Percentiles rank a stretch among this genome's conserved stretches.
phyloP scores from a whole-genome alignment of 2,113 vertebrate genomes.

The Oceanites oceanicus region DNA sequence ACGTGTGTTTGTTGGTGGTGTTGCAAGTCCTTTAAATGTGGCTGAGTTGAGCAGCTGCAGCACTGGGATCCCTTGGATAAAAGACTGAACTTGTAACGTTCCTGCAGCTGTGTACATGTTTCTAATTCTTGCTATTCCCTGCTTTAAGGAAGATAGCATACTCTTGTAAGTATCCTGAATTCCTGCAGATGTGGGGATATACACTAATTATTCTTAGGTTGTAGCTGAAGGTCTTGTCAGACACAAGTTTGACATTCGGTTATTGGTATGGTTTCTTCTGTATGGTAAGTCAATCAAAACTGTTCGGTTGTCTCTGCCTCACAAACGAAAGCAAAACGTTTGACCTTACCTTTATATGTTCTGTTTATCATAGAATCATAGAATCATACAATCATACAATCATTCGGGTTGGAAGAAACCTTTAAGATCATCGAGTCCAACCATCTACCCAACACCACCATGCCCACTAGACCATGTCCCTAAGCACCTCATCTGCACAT shows the following conservation, averaged over 20 bases:
- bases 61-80: background rate
- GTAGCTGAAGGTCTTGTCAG: background rate
- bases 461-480: too few species aligned
- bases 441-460: too few species aligned
- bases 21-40: background rate
- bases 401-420: too few species aligned
- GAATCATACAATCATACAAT: too few species aligned
- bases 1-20: background rate
- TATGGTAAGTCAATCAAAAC: background rate
- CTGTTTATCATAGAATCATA: too few species aligned
- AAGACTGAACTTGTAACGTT: background rate
- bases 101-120: background rate
- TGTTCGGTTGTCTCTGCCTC: background rate
- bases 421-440: too few species aligned
- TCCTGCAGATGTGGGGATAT: background rate
- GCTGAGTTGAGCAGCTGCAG: background rate
- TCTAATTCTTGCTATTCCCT: background rate
- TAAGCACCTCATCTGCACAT: too few species aligned
- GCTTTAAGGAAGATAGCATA: background rate
- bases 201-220: background rate
- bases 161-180: background rate
- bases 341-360: background rate
- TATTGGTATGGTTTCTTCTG: background rate
- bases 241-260: fast-evolving
- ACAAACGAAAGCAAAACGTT: background rate